Evolutionary conservation across 2,888 invertebrate genomes (phyloP).

Genomic region (Silvanus unidentatus): DNA sequence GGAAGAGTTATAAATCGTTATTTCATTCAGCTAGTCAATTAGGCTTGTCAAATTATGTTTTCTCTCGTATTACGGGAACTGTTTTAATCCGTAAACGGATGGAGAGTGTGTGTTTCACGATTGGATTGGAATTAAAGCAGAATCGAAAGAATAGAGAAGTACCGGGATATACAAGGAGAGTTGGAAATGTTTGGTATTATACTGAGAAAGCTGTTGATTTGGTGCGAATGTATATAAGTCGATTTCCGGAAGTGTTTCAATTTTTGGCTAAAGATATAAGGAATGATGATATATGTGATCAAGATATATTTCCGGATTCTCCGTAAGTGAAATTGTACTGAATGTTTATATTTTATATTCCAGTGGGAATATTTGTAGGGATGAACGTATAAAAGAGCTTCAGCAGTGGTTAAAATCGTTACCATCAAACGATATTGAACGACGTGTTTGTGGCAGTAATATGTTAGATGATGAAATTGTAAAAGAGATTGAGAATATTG

Average conservation of each 20-base stretch:
- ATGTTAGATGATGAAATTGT: conserved; percentile 65
- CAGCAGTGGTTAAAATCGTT: conserved; percentile 66
- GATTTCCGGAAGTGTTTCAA: conserved; percentile 71
- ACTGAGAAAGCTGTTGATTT: conserved; percentile 67
- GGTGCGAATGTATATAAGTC: conserved; percentile 61
- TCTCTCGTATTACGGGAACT: conserved; percentile 83
- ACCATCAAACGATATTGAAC: conserved; percentile 56
- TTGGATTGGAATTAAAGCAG: conserved; percentile 89
- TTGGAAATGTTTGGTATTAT: conserved; percentile 72
- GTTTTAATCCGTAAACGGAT: conserved; percentile 48
- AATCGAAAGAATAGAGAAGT: conserved; percentile 71
- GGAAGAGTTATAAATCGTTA: conserved; percentile 51
- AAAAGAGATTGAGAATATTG: conserved; percentile 48
- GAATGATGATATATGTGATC: no score
- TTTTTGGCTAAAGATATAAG: conserved; percentile 55
- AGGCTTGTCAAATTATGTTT: conserved; percentile 61
- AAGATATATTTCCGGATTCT: conserved; percentile 55
- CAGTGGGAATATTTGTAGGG: conserved; percentile 30
- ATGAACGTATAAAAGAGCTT: conserved; percentile 51
- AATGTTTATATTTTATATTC: not conserved
- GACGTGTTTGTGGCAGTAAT: conserved; percentile 64
- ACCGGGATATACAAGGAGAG: conserved; percentile 74
- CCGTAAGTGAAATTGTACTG: conserved; percentile 22
- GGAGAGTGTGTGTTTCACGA: conserved; percentile 51
- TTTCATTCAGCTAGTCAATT: conserved; percentile 55